phyloP scores from a whole-genome alignment of 2,113 vertebrate genomes.

The Enhydra lutris region DNA sequence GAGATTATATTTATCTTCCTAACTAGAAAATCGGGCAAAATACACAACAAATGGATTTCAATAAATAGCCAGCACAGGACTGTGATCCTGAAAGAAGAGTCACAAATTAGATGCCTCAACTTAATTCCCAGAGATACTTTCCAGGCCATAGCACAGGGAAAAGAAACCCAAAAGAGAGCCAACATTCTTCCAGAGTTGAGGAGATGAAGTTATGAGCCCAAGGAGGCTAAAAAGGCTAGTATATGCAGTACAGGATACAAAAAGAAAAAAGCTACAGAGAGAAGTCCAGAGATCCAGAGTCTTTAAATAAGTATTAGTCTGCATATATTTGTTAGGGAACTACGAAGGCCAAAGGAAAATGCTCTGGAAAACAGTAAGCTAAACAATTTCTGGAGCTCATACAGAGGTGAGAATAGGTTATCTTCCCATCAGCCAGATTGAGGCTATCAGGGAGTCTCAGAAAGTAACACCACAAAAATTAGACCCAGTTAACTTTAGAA shows the following conservation, averaged over 20 bases:
- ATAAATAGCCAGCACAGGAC: neutral
- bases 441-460: neutral
- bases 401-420: neutral
- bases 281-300: neutral
- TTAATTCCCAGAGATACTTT: neutral
- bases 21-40: conserved; percentile 16
- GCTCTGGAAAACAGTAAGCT: neutral
- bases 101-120: neutral
- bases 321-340: neutral
- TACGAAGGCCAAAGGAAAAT: neutral
- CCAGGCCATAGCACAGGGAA: neutral
- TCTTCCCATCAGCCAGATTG: neutral
- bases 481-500: neutral
- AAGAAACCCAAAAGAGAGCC: neutral
- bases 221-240: neutral
- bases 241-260: neutral
- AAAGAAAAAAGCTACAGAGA: neutral
- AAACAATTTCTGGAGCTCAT: neutral
- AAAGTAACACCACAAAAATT: neutral
- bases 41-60: neutral
- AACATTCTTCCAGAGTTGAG: neutral
- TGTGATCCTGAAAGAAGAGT: neutral
- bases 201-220: neutral
- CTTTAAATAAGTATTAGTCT: neutral
- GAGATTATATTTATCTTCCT: neutral